Evolutionary conservation across 2,797 vertebrate species (phyloP).

Genomic region (Typhlichthys eigenmanni): DNA sequence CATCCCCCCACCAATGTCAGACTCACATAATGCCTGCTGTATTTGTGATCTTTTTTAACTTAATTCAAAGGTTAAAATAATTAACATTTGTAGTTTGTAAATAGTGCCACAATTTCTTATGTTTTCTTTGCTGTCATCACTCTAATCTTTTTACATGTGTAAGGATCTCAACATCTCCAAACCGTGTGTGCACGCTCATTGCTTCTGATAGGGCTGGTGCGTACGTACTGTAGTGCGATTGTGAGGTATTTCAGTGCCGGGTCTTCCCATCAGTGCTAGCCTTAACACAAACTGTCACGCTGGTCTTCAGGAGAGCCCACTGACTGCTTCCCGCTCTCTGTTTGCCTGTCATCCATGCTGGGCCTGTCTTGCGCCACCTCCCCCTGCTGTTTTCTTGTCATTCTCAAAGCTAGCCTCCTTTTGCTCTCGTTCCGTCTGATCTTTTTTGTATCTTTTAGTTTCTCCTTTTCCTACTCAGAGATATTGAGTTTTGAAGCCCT

Average conservation of each 20-base stretch:
- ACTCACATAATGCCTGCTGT: too few species aligned
- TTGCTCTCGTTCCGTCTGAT: neutral
- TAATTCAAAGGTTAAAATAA: slow-evolving; percentile 5
- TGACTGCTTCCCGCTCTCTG: slow-evolving; percentile 21
- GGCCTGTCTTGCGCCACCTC: slow-evolving; percentile 44
- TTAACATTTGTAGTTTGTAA: slow-evolving; percentile 40
- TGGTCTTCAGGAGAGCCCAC: slow-evolving; percentile 49
- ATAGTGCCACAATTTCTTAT: slow-evolving; percentile 3
- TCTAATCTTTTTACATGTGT: too few species aligned
- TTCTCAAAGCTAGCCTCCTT: neutral
- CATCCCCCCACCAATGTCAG: too few species aligned
- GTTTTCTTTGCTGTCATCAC: neutral
- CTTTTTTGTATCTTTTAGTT: slow-evolving; percentile 5
- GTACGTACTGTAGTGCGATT: slow-evolving; percentile 20
- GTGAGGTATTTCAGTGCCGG: slow-evolving; percentile 46
- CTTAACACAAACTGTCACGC: slow-evolving; percentile 52
- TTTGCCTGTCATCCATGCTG: slow-evolving; percentile 45
- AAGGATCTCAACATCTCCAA: too few species aligned
- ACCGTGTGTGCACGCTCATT: too few species aligned
- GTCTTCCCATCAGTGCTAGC: slow-evolving; percentile 31
- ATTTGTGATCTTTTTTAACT: neutral
- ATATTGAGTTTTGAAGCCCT: neutral
- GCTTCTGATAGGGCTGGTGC: neutral
- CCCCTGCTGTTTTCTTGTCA: slow-evolving; percentile 8
- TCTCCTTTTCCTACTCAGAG: slow-evolving; percentile 13